phyloP scores from a whole-genome alignment of 2,888 invertebrate genomes.

The Willowsia nigromaculata region DNA sequence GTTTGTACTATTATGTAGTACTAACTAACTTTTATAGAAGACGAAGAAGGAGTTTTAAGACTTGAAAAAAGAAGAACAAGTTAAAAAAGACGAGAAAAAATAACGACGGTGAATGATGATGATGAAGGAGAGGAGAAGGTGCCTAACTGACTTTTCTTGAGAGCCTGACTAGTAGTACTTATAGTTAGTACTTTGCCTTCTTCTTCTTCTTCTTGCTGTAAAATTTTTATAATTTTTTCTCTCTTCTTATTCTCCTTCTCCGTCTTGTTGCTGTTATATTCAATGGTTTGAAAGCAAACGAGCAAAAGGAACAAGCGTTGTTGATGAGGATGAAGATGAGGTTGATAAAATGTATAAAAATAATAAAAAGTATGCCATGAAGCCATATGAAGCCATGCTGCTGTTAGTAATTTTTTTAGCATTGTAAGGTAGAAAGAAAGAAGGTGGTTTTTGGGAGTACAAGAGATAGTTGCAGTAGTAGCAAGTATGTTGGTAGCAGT shows the following conservation, averaged over 20 bases:
- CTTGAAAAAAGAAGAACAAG: constrained; percentile 63
- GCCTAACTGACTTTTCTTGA: constrained; percentile 55
- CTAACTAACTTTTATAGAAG: constrained; percentile 41
- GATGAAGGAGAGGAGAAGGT: constrained; percentile 48
- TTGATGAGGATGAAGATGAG: constrained; percentile 34
- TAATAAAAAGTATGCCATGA: constrained; percentile 65
- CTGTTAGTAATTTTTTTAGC: background rate
- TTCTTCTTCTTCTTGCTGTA: constrained; percentile 1
- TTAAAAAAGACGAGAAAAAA: constrained; percentile 58
- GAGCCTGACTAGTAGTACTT: constrained; percentile 39
- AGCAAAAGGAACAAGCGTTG: background rate
- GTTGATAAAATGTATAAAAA: constrained; percentile 52
- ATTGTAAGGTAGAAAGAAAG: constrained; percentile 44
- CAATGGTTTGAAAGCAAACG: constrained; percentile 24
- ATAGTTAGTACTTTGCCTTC: too few relatives aligned
- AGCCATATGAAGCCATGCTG: constrained; percentile 27
- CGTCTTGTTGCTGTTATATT: constrained; percentile 18
- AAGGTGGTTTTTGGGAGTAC: constrained; percentile 34
- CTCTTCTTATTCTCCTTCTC: background rate
- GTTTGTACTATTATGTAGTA: constrained; percentile 44
- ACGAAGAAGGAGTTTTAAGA: constrained; percentile 61
- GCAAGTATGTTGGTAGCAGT: background rate
- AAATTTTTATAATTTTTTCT: background rate
- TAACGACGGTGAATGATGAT: constrained; percentile 33
- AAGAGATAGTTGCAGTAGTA: background rate